Evolutionary conservation across 2,888 invertebrate species (phyloP).

Genomic region (Ochlodes sylvanus): DNA sequence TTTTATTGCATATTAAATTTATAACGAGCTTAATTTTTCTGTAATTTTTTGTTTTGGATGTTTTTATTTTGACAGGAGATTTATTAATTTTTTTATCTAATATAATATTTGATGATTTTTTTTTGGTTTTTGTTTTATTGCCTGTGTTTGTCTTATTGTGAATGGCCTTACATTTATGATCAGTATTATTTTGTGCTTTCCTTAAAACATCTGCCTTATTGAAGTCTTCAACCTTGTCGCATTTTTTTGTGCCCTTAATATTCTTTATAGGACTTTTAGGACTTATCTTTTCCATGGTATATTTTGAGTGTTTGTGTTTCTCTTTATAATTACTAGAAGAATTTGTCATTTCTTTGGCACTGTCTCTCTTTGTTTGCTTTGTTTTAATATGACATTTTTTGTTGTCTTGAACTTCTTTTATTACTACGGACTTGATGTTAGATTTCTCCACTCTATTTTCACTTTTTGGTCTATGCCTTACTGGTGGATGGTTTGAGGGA

Average conservation of each 20-base stretch:
- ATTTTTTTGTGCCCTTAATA: constrained; percentile 19
- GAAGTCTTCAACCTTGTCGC: constrained; percentile 2
- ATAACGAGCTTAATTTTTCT: constrained; percentile 60
- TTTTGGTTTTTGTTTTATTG: not conserved
- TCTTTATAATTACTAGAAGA: not conserved
- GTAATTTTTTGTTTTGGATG: constrained; percentile 22
- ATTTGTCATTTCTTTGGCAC: not conserved
- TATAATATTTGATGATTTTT: not conserved
- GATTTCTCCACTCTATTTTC: constrained; percentile 8
- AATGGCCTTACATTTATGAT: not conserved
- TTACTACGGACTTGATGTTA: not conserved
- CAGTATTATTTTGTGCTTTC: not conserved
- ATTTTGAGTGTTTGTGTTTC: not conserved
- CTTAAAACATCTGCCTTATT: constrained; percentile 9
- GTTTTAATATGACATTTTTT: not conserved
- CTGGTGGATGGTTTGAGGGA: not conserved
- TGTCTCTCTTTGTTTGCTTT: not conserved
- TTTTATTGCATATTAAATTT: constrained; percentile 52
- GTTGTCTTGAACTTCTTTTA: not conserved
- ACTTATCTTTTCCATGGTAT: not conserved
- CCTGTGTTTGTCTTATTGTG: not conserved
- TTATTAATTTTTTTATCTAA: constrained; percentile 7
- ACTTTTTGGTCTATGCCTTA: not conserved
- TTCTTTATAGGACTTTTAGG: constrained; percentile 12
- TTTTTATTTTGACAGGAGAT: constrained; percentile 22